phyloP scores from a whole-genome alignment of 2,797 vertebrate species.

The Sebastes elongatus region DNA sequence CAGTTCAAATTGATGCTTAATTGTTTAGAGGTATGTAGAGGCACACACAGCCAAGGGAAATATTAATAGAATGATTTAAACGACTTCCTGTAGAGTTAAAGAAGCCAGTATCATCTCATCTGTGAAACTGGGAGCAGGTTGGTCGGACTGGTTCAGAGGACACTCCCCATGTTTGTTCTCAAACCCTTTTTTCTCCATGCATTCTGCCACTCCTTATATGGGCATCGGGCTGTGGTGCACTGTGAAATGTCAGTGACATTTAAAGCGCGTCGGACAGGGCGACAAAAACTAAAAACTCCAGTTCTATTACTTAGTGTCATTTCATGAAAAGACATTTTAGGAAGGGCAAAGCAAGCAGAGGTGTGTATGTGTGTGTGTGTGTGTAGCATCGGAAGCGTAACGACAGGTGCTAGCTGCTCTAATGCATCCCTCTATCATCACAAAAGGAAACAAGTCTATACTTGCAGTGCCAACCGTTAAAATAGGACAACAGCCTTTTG shows the following conservation, averaged over 20 bases:
- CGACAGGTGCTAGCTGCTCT: constrained; percentile 18
- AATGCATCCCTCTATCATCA: constrained; percentile 37
- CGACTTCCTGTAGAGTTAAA: constrained; percentile 39
- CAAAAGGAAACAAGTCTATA: constrained; percentile 64
- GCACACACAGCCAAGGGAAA: background rate
- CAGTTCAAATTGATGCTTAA: background rate
- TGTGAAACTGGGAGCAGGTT: constrained; percentile 71
- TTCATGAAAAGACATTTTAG: background rate
- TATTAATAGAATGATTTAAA: constrained; percentile 1
- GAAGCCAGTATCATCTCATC: constrained; percentile 56
- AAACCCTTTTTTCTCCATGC: background rate
- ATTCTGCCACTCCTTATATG: constrained; percentile 65
- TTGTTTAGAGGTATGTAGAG: background rate
- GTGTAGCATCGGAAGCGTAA: background rate
- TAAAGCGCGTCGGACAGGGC: background rate
- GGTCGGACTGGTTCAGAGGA: constrained; percentile 76
- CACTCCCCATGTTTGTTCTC: constrained; percentile 63
- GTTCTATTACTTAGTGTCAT: background rate
- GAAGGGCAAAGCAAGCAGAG: background rate
- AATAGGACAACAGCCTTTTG: constrained; percentile 67
- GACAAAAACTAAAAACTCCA: constrained; percentile 8
- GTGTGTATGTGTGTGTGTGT: background rate
- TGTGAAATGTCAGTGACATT: background rate
- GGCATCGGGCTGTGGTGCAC: constrained; percentile 1
- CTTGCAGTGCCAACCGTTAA: constrained; percentile 74